Evolutionary conservation across 2,888 invertebrate species (phyloP), one percentile per base, ranked within the genome.

Genomic region (Blera fallax): DNA sequence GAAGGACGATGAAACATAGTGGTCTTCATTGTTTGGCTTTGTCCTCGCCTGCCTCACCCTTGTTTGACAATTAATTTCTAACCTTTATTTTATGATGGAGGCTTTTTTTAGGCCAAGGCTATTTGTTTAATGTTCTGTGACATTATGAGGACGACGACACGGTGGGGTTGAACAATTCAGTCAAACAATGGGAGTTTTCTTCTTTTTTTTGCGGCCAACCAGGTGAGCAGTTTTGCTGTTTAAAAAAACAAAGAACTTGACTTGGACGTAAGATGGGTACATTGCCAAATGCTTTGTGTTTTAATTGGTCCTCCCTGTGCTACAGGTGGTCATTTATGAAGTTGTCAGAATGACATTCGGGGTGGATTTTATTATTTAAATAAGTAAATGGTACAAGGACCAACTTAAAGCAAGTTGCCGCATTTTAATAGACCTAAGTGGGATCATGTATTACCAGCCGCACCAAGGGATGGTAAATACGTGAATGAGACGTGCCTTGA

Each of bases 21-120:
- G 69, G 74, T 65, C 74, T 60, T 69, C 70, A 80, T 65, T 79
- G 84, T 84, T 78, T 73, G 40, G 16, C 32, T 40, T 32, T 11
- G 14, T 34, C 27, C 37, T 37, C 37, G 14, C 54, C 48, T n/a
- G n/a, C n/a, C 43, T 8, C 56, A 32, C 50, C 29, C 58, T 52
- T 67, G 60, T 52, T 73, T 34, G 45, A 40, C 52, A 73, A 83
- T 78, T 83, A 60, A 83, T 67, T 60, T 78, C 73, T 62, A 78
- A 69, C 73, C 78, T 73, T 78, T 73, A 60, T 54, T 21, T 60
- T 77, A 67, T 72, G 70, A 58, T 65, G 48, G 37, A 48, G 45
- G 29, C 40, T 50, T 37, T 67, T 64, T 54, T 48, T 6, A 65
- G 82, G 58, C 72, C 78, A 82, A 72, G 82, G 78, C 29, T 65